These are phyloP conservation scores for Coelopa pilipes DNA, from an alignment of 2,888 invertebrate genomes.

Conservation along the genomic window DNA sequence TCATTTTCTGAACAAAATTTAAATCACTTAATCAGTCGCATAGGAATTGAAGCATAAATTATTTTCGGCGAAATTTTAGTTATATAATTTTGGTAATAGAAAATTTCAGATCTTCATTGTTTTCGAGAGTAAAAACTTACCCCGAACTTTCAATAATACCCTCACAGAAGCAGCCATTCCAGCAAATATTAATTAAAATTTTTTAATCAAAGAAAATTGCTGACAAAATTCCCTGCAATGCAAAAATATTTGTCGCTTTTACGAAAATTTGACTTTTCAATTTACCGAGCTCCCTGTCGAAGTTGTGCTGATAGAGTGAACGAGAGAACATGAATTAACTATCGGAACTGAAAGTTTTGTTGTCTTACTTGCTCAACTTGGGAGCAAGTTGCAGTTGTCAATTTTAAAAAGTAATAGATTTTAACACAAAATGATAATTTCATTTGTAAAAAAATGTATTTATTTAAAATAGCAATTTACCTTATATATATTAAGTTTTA, in stretches of 20 bases:
- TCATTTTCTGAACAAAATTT: too few relatives aligned
- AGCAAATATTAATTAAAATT: background rate
- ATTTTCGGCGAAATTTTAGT: constrained; percentile 39
- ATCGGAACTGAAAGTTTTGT: background rate
- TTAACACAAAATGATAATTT: background rate
- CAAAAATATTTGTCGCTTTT: background rate
- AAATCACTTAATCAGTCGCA: background rate
- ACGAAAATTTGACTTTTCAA: constrained; percentile 6
- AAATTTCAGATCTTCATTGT: background rate
- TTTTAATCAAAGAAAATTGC: background rate
- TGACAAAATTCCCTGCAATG: constrained; percentile 21
- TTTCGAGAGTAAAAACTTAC: constrained; percentile 67
- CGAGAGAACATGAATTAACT: background rate
- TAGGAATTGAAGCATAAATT: background rate
- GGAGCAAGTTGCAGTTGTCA: background rate
- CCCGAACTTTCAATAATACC: constrained; percentile 71
- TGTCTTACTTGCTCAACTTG: background rate
- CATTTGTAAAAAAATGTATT: background rate
- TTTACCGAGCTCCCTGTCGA: background rate
- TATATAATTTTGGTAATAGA: constrained; percentile 52
- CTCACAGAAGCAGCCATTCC: constrained; percentile 72
- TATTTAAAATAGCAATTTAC: background rate
- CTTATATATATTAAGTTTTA: background rate
- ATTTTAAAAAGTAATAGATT: too few relatives aligned
- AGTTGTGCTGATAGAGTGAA: background rate